phyloP scores from a whole-genome alignment of 2,797 vertebrate genomes.

The Scolopax bukidnonensis region DNA sequence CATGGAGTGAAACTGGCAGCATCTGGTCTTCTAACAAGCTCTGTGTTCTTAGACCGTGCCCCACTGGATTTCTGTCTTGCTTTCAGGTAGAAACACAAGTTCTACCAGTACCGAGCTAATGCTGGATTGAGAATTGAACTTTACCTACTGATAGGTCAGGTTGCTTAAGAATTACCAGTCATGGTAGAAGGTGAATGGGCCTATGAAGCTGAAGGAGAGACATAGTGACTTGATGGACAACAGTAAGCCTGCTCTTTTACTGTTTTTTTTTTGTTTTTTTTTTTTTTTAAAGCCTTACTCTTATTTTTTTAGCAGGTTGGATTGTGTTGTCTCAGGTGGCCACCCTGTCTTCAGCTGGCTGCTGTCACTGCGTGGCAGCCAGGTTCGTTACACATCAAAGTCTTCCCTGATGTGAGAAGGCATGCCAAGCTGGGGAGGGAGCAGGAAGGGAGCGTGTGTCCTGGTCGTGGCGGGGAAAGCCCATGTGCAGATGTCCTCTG shows the following conservation, averaged over 20 bases:
- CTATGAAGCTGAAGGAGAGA: neutral
- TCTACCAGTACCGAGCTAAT: neutral
- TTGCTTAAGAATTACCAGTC: neutral
- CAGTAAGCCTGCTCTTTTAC: neutral
- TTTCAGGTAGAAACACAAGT: neutral
- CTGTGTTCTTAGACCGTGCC: neutral
- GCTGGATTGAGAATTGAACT: neutral
- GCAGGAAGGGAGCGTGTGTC: accelerated
- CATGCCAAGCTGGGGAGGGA: neutral
- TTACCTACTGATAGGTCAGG: neutral
- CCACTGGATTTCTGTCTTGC: neutral
- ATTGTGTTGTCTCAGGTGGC: neutral
- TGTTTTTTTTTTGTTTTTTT: neutral
- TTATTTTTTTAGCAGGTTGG: neutral
- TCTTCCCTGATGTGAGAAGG: neutral
- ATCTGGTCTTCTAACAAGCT: neutral
- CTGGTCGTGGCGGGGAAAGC: neutral
- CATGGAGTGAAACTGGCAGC: neutral
- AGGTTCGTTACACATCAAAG: neutral
- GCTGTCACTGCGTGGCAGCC: neutral
- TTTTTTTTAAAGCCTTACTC: neutral
- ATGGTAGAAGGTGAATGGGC: neutral
- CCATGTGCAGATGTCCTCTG: slow-evolving; percentile 4
- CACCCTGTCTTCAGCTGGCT: accelerated
- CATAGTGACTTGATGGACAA: neutral